Percentiles rank a stretch among this genome's conserved stretches.
Evolutionary conservation across 2,113 vertebrate species (phyloP).

Genomic region (Cyprinus carpio): DNA sequence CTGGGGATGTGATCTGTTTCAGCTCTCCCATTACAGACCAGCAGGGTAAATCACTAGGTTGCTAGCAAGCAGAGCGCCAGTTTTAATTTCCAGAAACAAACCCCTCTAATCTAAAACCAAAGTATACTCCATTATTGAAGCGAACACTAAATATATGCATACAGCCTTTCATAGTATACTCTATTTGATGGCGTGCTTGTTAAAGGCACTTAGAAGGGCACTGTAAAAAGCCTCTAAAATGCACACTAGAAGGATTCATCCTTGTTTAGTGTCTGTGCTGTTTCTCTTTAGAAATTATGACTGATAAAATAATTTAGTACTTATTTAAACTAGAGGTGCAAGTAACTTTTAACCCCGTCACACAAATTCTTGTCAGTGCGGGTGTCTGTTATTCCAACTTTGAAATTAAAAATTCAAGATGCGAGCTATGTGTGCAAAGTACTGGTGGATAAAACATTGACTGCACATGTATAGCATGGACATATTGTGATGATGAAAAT

Average conservation of each 20-base stretch:
- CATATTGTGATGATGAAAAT: background rate
- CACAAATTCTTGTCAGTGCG: too few species aligned
- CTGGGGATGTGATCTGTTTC: constrained; percentile 77
- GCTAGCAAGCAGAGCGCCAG: background rate
- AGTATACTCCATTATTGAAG: background rate
- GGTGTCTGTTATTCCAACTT: too few species aligned
- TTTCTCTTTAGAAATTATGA: background rate
- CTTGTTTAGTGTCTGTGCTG: background rate
- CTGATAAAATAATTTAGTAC: background rate
- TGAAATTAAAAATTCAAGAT: too few species aligned
- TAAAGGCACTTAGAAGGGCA: too few species aligned
- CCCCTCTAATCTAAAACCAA: background rate
- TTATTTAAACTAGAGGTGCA: background rate
- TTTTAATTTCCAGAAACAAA: background rate
- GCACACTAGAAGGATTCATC: background rate
- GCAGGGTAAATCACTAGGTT: constrained; percentile 59
- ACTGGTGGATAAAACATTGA: background rate
- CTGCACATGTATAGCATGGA: background rate
- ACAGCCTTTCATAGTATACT: background rate
- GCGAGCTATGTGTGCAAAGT: background rate
- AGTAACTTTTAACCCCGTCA: too few species aligned
- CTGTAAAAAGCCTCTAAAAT: too few species aligned
- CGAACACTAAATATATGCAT: background rate
- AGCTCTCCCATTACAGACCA: constrained; percentile 64
- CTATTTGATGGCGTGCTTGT: too few species aligned